These are phyloP conservation scores for Microctonus hyperodae DNA, from an alignment of 2,888 invertebrate genomes.

Conservation along the genomic window DNA sequence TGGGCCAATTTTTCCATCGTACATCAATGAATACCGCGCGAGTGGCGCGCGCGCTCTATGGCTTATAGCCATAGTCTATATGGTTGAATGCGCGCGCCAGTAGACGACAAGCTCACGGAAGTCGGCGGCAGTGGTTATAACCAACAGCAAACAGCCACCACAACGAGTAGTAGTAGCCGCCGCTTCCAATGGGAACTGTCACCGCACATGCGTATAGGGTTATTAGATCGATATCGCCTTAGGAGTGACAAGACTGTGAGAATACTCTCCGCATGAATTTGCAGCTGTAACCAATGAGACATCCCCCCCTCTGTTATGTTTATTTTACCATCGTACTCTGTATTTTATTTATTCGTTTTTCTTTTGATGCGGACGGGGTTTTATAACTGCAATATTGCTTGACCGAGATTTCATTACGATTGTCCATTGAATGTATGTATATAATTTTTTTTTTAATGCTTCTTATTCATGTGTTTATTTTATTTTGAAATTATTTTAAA, in stretches of 20 bases:
- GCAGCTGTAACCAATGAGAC: constrained; percentile 31
- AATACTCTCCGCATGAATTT: constrained; percentile 42
- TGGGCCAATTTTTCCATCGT: constrained; percentile 38
- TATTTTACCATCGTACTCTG: constrained; percentile 1
- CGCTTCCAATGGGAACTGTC: constrained; percentile 35
- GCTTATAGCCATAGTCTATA: constrained; percentile 15
- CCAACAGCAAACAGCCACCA: constrained; percentile 13
- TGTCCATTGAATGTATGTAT: constrained; percentile 7
- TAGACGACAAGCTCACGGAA: constrained; percentile 43
- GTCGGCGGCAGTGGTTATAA: constrained; percentile 29
- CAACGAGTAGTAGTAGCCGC: constrained; percentile 24
- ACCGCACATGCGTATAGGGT: constrained; percentile 42
- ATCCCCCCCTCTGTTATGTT: constrained; percentile 8
- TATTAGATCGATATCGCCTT: constrained; percentile 45
- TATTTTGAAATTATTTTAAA: no score
- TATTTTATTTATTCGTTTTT: background rate
- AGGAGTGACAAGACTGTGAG: constrained; percentile 43
- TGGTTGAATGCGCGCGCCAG: constrained; percentile 30
- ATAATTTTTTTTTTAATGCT: background rate
- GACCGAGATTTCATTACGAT: constrained; percentile 26
- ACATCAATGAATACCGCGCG: constrained; percentile 42
- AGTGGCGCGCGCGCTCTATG: constrained; percentile 10
- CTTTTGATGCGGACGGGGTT: background rate
- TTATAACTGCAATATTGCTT: constrained; percentile 22
- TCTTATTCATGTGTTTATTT: background rate